Evolutionary conservation across 23 tunicate species (phyloP).

Genomic region (Ciona savignyi): DNA sequence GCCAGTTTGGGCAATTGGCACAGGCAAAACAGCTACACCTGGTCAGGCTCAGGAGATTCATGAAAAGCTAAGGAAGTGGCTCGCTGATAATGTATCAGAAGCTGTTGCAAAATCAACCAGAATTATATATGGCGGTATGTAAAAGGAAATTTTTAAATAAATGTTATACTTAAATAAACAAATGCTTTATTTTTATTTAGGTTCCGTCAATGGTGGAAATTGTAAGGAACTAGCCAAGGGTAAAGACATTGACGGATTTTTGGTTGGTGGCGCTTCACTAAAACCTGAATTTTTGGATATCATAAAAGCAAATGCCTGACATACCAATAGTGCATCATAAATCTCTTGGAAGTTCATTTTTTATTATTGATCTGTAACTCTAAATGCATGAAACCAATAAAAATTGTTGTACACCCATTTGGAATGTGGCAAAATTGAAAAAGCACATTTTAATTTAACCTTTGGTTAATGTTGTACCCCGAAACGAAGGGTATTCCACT

Average conservation of each 20-base stretch:
- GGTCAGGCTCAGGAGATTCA: conserved; percentile 98
- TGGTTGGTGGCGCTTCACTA: conserved; percentile 99
- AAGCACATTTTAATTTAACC: neutral
- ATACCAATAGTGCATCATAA: no score
- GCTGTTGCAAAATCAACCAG: conserved; percentile 64
- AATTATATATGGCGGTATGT: conserved; percentile 95
- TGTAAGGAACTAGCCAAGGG: conserved; percentile 91
- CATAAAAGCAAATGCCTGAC: conserved; percentile 55
- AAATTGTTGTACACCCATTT: neutral
- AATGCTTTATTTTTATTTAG: no score
- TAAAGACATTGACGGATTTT: conserved; percentile 94
- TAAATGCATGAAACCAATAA: no score
- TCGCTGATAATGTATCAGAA: conserved; percentile 68
- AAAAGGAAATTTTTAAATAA: neutral
- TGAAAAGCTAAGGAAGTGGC: conserved; percentile 72
- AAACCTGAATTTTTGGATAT: conserved; percentile 97
- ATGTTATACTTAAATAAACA: no score
- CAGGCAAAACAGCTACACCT: conserved; percentile 97
- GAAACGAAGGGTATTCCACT: conserved; percentile 86
- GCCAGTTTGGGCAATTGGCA: conserved; percentile 99
- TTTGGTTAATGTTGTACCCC: conserved; percentile 23
- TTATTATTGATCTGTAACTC: no score
- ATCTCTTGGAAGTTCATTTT: no score
- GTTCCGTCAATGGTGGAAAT: conserved; percentile 93
- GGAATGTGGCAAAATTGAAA: neutral